A percentile compares a stretch with the other conserved stretches of the same genome.
These are phyloP conservation scores for Strigamia crassipes DNA, from an alignment of 2,888 invertebrate genomes.

Conservation along the genomic window DNA sequence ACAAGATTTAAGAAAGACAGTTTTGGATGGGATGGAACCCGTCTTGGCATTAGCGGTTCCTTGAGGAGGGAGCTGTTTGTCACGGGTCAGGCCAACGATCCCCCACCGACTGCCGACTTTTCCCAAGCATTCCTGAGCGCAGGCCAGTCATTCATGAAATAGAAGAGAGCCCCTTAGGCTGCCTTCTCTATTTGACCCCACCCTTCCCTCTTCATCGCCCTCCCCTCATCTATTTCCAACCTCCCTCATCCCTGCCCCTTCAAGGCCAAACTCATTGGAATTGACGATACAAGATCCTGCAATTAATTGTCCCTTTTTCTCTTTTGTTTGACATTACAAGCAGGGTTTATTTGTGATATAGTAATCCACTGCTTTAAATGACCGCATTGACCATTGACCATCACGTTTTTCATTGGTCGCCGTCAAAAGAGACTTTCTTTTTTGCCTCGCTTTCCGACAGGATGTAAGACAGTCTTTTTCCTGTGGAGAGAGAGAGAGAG, in stretches of 20 bases:
- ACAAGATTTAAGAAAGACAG: conserved; percentile 12
- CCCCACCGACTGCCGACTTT: conserved; percentile 44
- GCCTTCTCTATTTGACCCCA: conserved; percentile 40
- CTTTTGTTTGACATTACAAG: not conserved
- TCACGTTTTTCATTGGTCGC: not conserved
- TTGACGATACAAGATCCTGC: not conserved
- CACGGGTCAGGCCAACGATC: conserved; percentile 41
- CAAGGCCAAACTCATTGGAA: conserved; percentile 30
- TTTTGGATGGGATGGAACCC: conserved; percentile 17
- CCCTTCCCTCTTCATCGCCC: conserved; percentile 26
- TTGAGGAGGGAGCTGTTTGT: conserved; percentile 38
- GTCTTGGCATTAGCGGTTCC: conserved; percentile 24
- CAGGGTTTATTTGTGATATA: not conserved
- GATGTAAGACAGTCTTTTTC: conserved; percentile 43
- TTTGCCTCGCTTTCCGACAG: conserved; percentile 39
- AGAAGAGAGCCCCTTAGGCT: conserved; percentile 31
- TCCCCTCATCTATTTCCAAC: conserved; percentile 18
- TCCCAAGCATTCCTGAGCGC: conserved; percentile 46
- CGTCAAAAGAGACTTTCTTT: not conserved
- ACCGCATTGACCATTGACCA: not conserved
- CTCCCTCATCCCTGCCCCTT: conserved; percentile 12
- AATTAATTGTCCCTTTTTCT: conserved; percentile 11
- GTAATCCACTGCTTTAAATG: not conserved
- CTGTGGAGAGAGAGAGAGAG: conserved; percentile 26
- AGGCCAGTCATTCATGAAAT: conserved; percentile 46